Percentiles rank a stretch among this genome's conserved stretches.
Conservation (phyloP, 2,113 vertebrate genomes). For the Camelus dromedarius region DNA sequence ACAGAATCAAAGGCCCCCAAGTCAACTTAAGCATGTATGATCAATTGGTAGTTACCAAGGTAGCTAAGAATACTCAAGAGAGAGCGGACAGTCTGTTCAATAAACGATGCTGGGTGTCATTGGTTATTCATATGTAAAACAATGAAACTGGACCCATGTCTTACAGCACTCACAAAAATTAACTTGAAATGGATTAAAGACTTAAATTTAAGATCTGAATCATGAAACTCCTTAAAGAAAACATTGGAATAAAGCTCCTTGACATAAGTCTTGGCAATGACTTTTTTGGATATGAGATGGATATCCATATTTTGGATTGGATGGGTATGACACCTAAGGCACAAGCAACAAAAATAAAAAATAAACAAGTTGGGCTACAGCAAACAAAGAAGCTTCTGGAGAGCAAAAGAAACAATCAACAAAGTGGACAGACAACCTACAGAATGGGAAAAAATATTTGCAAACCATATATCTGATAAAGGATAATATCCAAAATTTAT, state of each 20-base stretch:
- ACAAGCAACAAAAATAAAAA: neutral
- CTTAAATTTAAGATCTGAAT: neutral
- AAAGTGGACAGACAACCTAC: neutral
- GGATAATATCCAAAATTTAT: neutral
- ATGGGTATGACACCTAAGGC: neutral
- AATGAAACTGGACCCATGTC: neutral
- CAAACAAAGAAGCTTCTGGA: neutral
- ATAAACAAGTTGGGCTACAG: neutral
- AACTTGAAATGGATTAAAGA: neutral
- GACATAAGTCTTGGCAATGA: neutral
- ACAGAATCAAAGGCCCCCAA: neutral
- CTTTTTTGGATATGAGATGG: neutral
- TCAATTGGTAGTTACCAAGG: neutral
- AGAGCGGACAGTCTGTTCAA: neutral
- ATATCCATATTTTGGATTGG: too few relatives aligned
- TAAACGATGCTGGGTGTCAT: neutral
- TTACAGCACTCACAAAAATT: neutral
- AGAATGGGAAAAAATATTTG: neutral
- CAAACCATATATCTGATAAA: neutral
- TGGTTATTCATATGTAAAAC: neutral
- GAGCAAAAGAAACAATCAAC: neutral
- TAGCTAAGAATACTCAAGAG: neutral
- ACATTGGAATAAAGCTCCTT: neutral
- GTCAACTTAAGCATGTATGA: neutral
- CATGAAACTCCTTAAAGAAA: neutral